phyloP scores from a whole-genome alignment of 2,797 vertebrate species.

The Oceanodroma leucorhoa region DNA sequence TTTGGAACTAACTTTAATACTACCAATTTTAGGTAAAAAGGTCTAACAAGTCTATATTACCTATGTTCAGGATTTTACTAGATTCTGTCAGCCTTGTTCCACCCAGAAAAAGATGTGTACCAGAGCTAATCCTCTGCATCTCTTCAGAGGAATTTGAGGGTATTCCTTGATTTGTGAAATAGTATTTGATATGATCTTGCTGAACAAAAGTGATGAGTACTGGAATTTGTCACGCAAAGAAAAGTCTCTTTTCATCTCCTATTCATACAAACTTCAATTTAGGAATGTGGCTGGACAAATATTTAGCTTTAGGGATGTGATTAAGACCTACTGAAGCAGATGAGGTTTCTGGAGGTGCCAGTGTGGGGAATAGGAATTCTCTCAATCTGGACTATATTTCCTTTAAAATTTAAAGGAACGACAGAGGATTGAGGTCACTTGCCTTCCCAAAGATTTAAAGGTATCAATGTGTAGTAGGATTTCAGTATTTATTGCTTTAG shows the following conservation, averaged over 20 bases:
- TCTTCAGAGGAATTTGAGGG: background rate
- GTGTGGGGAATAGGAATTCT: background rate
- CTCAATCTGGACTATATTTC: slow-evolving; percentile 22
- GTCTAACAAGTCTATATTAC: background rate
- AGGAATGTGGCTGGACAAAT: background rate
- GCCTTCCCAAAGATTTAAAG: slow-evolving; percentile 26
- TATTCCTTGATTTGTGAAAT: background rate
- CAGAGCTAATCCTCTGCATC: background rate
- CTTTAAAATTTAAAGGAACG: background rate
- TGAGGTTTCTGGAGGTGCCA: background rate
- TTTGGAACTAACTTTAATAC: background rate
- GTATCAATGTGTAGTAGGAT: background rate
- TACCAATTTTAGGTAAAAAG: background rate
- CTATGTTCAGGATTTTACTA: background rate
- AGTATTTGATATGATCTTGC: background rate
- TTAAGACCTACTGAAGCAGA: slow-evolving; percentile 11
- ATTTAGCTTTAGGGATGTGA: background rate
- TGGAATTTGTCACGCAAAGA: background rate
- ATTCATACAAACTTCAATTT: background rate
- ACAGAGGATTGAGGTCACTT: background rate
- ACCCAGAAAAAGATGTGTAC: background rate
- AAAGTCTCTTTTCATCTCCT: background rate
- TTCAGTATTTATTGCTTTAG: slow-evolving; percentile 57
- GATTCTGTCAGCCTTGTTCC: background rate
- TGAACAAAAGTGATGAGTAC: background rate